Percentiles rank a stretch among this genome's conserved stretches.
Conservation (phyloP, 2,888 invertebrate species). For the Agrotis clavis region DNA sequence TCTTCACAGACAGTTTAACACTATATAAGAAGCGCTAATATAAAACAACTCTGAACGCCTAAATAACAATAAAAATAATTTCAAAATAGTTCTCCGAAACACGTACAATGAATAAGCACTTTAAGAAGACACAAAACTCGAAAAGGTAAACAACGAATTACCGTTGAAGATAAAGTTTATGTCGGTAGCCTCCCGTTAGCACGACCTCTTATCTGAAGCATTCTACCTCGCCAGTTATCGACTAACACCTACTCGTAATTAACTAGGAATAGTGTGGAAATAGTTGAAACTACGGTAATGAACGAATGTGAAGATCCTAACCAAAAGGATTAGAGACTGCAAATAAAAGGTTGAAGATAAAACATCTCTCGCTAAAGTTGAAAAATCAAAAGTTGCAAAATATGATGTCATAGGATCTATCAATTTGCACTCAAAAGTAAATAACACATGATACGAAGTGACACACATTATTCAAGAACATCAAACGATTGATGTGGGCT, state of each 20-base stretch:
- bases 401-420: neutral
- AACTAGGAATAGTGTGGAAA: constrained; percentile 43
- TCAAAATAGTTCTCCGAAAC: constrained; percentile 36
- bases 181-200: constrained; percentile 71
- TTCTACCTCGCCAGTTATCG: constrained; percentile 67
- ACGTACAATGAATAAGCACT: constrained; percentile 20
- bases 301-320: constrained; percentile 9
- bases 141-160: constrained; percentile 72
- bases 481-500: constrained; percentile 53
- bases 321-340: neutral
- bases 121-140: constrained; percentile 59
- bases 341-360: neutral
- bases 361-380: neutral
- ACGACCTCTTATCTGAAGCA: constrained; percentile 73
- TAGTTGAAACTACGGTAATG: constrained; percentile 19
- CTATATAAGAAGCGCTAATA: neutral
- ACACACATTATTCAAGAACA: constrained; percentile 61
- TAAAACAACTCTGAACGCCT: neutral
- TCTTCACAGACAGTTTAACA: constrained; percentile 11
- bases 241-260: constrained; percentile 60
- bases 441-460: constrained; percentile 38
- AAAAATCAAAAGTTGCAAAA: neutral
- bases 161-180: constrained; percentile 71
- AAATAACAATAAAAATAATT: constrained; percentile 28
- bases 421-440: constrained; percentile 16